Conservation (phyloP, 2,113 vertebrate species). For the Archocentrus centrarchus region DNA sequence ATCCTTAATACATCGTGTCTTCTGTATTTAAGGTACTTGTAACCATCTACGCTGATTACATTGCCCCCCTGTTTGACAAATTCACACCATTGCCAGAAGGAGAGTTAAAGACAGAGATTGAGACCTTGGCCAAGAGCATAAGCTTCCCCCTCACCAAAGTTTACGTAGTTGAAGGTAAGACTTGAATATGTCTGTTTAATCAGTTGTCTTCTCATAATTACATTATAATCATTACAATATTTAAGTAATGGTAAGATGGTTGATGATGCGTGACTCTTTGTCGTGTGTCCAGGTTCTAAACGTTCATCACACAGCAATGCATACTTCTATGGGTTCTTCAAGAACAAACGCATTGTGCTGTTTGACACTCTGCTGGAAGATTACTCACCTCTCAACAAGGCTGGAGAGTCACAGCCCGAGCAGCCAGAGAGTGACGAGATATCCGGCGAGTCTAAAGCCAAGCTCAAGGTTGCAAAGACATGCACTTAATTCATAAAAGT, state of each 20-base stretch:
- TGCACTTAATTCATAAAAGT: neutral
- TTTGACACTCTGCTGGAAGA: constrained; percentile 97
- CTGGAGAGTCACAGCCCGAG: constrained; percentile 80
- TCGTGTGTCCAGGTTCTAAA: constrained; percentile 88
- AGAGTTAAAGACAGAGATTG: constrained; percentile 93
- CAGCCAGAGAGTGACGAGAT: constrained; percentile 77
- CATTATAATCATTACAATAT: neutral
- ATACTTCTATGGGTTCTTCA: constrained; percentile 99
- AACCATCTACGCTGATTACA: constrained; percentile 99
- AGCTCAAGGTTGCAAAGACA: constrained; percentile 72
- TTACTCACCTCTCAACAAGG: constrained; percentile 92
- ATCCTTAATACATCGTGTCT: neutral
- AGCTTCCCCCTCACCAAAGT: constrained; percentile 96
- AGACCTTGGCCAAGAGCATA: constrained; percentile 92
- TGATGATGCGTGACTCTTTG: too few relatives aligned
- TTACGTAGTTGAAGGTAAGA: constrained; percentile 96
- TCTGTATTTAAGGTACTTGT: constrained; percentile 88
- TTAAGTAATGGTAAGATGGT: neutral
- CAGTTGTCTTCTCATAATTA: neutral
- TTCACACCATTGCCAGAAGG: constrained; percentile 96
- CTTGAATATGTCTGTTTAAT: neutral
- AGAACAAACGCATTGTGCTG: constrained; percentile 97
- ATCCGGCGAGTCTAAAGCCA: constrained; percentile 85
- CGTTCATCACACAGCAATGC: constrained; percentile 99
- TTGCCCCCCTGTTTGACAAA: constrained; percentile 98